A percentile compares a stretch with the other conserved stretches of the same genome.
phyloP scores from a whole-genome alignment of 1,140 invertebrate genomes.

The Sycophaga agraensis region DNA sequence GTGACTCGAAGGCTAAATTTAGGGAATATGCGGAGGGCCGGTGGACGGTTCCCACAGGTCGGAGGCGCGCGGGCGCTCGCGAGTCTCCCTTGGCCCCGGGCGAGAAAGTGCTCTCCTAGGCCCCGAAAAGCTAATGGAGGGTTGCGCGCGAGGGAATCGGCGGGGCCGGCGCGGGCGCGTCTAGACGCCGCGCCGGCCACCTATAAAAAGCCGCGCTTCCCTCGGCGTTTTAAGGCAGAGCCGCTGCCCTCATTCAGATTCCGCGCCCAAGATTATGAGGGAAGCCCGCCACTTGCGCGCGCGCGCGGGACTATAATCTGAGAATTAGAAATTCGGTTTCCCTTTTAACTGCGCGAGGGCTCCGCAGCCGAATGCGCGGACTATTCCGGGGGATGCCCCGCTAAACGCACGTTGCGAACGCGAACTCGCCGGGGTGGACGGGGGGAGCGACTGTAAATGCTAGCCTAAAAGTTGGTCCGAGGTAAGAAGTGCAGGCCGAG shows the following conservation, averaged over 20 bases:
- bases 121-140: constrained; percentile 34
- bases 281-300: constrained; percentile 40
- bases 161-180: constrained; percentile 16
- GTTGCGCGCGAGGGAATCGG: constrained; percentile 24
- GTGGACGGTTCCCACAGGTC: constrained; percentile 23
- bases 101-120: constrained; percentile 21
- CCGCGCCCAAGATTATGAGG: constrained; percentile 56
- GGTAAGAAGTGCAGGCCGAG: no score
- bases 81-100: neutral
- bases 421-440: no score
- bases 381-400: neutral
- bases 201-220: constrained; percentile 33
- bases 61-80: neutral
- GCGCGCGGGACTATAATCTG: constrained; percentile 45
- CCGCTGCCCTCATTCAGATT: constrained; percentile 53
- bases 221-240: constrained; percentile 14
- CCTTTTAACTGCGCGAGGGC: constrained; percentile 3
- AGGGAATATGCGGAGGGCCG: constrained; percentile 20
- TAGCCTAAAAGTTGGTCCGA: neutral
- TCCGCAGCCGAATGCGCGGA: neutral
- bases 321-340: constrained; percentile 28
- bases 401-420: neutral
- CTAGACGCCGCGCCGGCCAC: constrained; percentile 34
- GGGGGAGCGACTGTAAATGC: neutral
- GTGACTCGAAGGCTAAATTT: no score